A percentile compares a stretch with the other conserved stretches of the same genome.
phyloP scores from a whole-genome alignment of 1,140 invertebrate species.

The Leptinotarsa undecemlineata region DNA sequence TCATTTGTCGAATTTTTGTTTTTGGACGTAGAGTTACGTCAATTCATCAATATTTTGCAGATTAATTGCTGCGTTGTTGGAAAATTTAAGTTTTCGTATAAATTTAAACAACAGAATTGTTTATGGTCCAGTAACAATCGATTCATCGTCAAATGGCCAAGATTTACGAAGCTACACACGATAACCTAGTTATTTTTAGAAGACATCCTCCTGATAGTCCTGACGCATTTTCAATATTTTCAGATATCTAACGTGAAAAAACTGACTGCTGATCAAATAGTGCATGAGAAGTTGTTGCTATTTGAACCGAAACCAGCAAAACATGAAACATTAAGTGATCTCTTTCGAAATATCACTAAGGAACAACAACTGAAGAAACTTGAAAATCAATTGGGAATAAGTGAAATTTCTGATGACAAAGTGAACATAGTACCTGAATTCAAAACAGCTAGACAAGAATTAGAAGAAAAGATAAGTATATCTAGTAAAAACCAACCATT shows the following conservation, averaged over 20 bases:
- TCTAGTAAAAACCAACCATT: constrained; percentile 1
- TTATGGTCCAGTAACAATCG: neutral
- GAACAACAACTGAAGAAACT: constrained; percentile 37
- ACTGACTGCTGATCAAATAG: constrained; percentile 48
- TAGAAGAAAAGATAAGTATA: constrained; percentile 23
- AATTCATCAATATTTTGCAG: constrained; percentile 4
- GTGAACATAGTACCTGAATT: constrained; percentile 28
- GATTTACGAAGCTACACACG: constrained; percentile 13
- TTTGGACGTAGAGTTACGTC: neutral
- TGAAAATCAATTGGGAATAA: neutral
- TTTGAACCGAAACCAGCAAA: constrained; percentile 55
- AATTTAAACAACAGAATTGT: neutral
- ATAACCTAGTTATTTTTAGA: constrained; percentile 47
- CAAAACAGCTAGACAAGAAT: constrained; percentile 39
- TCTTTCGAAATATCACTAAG: constrained; percentile 54
- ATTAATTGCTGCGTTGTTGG: neutral
- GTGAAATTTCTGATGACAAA: neutral
- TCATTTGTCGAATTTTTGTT: constrained; percentile 9
- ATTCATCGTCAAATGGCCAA: constrained; percentile 21
- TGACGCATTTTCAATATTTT: constrained; percentile 44
- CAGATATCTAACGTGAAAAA: constrained; percentile 55
- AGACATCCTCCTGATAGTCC: constrained; percentile 35
- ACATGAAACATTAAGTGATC: constrained; percentile 55
- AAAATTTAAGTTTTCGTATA: neutral
- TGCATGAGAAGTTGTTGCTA: constrained; percentile 46